Evolutionary conservation across 2,888 invertebrate genomes (phyloP).

Genomic region (Thymelicus lineola): DNA sequence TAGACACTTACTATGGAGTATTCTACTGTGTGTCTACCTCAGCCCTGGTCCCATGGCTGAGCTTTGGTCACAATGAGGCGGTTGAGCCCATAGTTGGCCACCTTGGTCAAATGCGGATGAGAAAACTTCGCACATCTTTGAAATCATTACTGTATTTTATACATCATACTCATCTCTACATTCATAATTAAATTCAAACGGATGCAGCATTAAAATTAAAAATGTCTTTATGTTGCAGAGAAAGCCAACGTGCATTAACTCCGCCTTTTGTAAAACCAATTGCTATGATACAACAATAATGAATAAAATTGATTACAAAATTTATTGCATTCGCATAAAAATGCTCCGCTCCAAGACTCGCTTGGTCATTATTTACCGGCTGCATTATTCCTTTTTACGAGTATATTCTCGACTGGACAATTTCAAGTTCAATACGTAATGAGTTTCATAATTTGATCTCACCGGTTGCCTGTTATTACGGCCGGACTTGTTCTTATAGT

Average conservation of each 20-base stretch:
- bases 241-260: too few species aligned
- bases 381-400: conserved; percentile 24
- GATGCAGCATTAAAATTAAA: too few species aligned
- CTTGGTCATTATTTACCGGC: conserved; percentile 24
- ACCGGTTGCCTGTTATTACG: conserved; percentile 67
- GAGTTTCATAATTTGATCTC: conserved; percentile 62
- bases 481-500: conserved; percentile 55
- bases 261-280: too few species aligned
- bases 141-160: too few species aligned
- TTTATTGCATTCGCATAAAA: background rate
- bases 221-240: too few species aligned
- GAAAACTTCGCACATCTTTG: too few species aligned
- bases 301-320: background rate
- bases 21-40: background rate
- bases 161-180: too few species aligned
- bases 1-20: background rate
- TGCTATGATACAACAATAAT: too few species aligned
- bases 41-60: background rate
- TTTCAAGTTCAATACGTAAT: conserved; percentile 66
- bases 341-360: conserved; percentile 11
- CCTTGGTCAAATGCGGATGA: too few species aligned
- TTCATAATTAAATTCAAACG: too few species aligned
- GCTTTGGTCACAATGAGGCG: too few species aligned
- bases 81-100: too few species aligned
- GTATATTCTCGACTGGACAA: conserved; percentile 15